Evolutionary conservation across 2,113 vertebrate genomes (phyloP).

Genomic region (Heptranchias perlo): DNA sequence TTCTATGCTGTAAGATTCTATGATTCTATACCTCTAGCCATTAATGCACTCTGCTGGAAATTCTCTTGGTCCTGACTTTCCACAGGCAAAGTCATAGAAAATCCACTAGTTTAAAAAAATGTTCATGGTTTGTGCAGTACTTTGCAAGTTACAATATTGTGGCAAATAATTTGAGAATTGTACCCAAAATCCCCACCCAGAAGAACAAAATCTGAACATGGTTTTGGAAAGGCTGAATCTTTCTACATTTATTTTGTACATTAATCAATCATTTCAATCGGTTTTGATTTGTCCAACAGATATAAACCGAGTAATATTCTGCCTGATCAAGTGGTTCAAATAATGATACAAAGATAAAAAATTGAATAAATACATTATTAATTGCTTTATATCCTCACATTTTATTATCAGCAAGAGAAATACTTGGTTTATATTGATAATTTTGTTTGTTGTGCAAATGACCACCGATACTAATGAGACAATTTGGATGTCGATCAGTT

Average conservation of each 20-base stretch:
- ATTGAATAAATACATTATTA: not conserved
- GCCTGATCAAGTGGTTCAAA: not conserved
- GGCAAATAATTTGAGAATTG: not conserved
- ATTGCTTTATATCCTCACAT: not conserved
- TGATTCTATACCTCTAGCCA: not conserved
- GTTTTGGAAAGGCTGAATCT: not conserved
- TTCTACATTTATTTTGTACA: not conserved
- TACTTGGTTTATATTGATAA: too few species aligned
- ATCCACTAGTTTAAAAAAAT: not conserved
- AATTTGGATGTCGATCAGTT: not conserved
- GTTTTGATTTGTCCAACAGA: not conserved
- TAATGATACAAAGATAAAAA: not conserved
- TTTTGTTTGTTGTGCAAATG: not conserved
- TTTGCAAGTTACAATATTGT: not conserved
- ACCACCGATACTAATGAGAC: not conserved
- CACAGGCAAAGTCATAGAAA: too few species aligned
- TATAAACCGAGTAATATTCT: not conserved
- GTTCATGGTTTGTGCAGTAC: not conserved
- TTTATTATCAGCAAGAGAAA: too few species aligned
- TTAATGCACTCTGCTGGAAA: not conserved
- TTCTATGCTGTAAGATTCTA: too few species aligned
- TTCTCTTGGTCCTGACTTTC: not conserved
- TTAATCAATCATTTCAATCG: not conserved
- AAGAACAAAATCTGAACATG: not conserved
- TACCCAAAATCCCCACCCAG: not conserved